Evolutionary conservation across 1,140 invertebrate species (phyloP).

Genomic region (Formica selysi): DNA sequence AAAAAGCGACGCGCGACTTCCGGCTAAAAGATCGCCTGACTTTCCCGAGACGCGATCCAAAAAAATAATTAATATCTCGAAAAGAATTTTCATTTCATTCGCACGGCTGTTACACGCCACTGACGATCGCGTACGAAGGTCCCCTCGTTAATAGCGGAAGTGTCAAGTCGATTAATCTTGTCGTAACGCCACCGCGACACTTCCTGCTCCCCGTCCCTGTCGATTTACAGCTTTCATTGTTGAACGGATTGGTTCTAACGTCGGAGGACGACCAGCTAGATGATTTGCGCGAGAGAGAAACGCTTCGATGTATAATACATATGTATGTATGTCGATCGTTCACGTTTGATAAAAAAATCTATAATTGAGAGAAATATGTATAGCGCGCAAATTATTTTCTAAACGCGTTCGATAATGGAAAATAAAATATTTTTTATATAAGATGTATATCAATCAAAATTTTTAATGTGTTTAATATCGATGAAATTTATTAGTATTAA

Average conservation of each 20-base stretch:
- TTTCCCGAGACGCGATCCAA: constrained; percentile 16
- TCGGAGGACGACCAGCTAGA: constrained; percentile 34
- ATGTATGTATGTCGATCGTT: not conserved
- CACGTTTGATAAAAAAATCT: constrained; percentile 22
- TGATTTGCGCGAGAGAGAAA: constrained; percentile 33
- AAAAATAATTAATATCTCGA: constrained; percentile 53
- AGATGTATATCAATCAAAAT: not conserved
- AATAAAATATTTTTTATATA: not conserved
- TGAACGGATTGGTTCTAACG: constrained; percentile 53
- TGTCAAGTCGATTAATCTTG: constrained; percentile 63
- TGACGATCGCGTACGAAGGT: constrained; percentile 40
- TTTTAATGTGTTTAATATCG: not conserved
- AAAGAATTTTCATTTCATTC: constrained; percentile 57
- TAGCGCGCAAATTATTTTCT: constrained; percentile 8
- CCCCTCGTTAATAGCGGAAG: constrained; percentile 64
- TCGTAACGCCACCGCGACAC: constrained; percentile 50
- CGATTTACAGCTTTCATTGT: constrained; percentile 59
- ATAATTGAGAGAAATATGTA: not conserved
- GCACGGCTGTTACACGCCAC: constrained; percentile 60
- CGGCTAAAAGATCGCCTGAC: not conserved
- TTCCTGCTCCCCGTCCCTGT: constrained; percentile 47
- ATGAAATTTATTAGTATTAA: too few relatives aligned
- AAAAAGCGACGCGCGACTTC: constrained; percentile 26
- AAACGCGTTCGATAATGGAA: not conserved
- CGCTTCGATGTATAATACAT: not conserved